A percentile compares a stretch with the other conserved stretches of the same genome.
Conservation (phyloP, 1,140 invertebrate species). For the Drosophila lacertosa region DNA sequence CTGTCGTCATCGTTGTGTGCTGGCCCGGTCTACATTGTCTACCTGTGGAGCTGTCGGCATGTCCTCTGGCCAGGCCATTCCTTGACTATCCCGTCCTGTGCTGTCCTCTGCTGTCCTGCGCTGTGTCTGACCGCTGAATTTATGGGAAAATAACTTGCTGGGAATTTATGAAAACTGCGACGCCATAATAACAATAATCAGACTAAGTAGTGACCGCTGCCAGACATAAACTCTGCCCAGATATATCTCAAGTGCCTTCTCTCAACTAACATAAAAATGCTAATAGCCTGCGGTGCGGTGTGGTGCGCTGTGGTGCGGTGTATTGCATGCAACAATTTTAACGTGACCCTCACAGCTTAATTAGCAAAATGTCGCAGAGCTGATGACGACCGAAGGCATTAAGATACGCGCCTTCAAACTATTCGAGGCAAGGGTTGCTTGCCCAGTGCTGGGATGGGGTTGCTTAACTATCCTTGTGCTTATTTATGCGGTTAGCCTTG, state of each 20-base stretch:
- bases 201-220: conserved; percentile 82
- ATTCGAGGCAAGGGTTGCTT: conserved; percentile 12
- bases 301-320: conserved; percentile 5
- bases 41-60: conserved; percentile 41
- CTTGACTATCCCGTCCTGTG: not conserved
- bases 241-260: conserved; percentile 57
- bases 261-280: conserved; percentile 58
- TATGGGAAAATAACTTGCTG: conserved; percentile 81
- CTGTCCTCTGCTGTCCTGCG: conserved; percentile 6
- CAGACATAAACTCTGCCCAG: conserved; percentile 77
- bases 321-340: conserved; percentile 55
- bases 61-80: conserved; percentile 24
- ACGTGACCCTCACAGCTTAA: conserved; percentile 73
- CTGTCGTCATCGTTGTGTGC: conserved; percentile 8
- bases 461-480: conserved; percentile 2
- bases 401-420: conserved; percentile 55
- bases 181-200: conserved; percentile 83
- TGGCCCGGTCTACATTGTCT: conserved; percentile 13
- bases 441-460: not conserved
- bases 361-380: conserved; percentile 71
- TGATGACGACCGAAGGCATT: conserved; percentile 60
- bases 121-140: conserved; percentile 53
- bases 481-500: conserved; percentile 33
- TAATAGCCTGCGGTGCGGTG: conserved; percentile 40
- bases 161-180: conserved; percentile 81